Percentiles rank a stretch among this genome's conserved stretches.
Evolutionary conservation across 1,140 invertebrate genomes (phyloP).

Genomic region (Orussus abietinus): DNA sequence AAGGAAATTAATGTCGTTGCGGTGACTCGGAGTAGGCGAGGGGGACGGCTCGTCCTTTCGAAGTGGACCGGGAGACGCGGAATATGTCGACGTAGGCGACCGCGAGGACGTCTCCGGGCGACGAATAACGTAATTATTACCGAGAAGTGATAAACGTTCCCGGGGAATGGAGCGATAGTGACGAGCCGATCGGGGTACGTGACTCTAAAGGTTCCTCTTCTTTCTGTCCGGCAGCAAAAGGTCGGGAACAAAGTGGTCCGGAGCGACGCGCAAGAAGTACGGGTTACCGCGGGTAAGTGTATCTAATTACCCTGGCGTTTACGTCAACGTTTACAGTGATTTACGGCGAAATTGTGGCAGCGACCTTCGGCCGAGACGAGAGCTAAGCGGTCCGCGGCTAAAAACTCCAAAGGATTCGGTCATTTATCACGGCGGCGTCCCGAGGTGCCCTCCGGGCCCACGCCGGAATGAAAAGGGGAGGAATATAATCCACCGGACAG

Average conservation of each 20-base stretch:
- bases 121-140: too few relatives aligned
- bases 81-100: too few relatives aligned
- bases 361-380: conserved; percentile 44
- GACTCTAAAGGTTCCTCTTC: too few relatives aligned
- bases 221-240: conserved; percentile 23
- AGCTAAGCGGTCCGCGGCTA: conserved; percentile 32
- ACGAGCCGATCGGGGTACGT: too few relatives aligned
- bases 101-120: too few relatives aligned
- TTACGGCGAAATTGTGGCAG: conserved; percentile 51
- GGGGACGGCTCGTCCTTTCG: too few relatives aligned
- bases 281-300: conserved; percentile 41
- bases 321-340: conserved; percentile 53
- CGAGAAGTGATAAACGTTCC: too few relatives aligned
- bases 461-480: conserved; percentile 37
- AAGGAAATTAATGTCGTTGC: too few relatives aligned
- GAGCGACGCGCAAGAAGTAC: conserved; percentile 29
- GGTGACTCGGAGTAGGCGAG: too few relatives aligned
- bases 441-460: conserved; percentile 35
- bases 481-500: conserved; percentile 48
- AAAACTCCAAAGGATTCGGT: conserved; percentile 49
- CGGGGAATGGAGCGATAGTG: too few relatives aligned
- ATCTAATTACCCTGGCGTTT: conserved; percentile 53
- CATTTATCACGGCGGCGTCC: conserved; percentile 47
- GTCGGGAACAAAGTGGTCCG: conserved; percentile 23
- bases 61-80: too few relatives aligned